These are phyloP conservation scores for Stercorarius parasiticus DNA, from an alignment of 2,113 vertebrate species.

Conservation along the genomic window DNA sequence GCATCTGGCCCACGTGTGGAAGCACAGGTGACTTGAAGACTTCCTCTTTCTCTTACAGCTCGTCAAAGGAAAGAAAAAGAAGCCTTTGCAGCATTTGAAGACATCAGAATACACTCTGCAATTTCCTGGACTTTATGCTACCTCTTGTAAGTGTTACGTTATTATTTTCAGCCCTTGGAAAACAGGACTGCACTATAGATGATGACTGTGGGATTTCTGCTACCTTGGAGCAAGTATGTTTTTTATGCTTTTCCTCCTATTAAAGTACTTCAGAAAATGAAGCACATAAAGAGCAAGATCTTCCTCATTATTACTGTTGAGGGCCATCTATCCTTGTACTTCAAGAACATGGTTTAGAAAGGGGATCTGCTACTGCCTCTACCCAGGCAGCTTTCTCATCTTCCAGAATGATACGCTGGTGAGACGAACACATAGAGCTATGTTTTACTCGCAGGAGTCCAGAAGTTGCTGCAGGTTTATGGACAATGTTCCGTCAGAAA, in stretches of 20 bases:
- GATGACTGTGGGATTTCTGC: background rate
- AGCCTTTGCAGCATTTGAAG: background rate
- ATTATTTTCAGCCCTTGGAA: background rate
- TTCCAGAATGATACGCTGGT: background rate
- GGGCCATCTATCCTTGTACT: background rate
- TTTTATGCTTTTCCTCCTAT: background rate
- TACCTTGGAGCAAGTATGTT: background rate
- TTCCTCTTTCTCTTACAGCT: background rate
- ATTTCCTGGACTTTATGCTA: background rate
- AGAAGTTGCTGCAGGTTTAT: background rate
- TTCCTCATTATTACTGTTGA: background rate
- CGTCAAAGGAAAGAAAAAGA: background rate
- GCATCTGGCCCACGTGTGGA: background rate
- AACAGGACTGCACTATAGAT: background rate
- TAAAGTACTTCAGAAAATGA: background rate
- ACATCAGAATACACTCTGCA: background rate
- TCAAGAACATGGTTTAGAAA: background rate
- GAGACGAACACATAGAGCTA: background rate
- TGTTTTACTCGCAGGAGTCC: background rate
- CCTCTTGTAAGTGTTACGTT: background rate
- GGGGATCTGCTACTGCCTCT: background rate
- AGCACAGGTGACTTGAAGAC: background rate
- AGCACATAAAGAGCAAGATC: background rate
- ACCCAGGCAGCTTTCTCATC: background rate
- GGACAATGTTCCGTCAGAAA: background rate